Evolutionary conservation across 2,797 vertebrate genomes (phyloP).

Genomic region (Varecia variegata): DNA sequence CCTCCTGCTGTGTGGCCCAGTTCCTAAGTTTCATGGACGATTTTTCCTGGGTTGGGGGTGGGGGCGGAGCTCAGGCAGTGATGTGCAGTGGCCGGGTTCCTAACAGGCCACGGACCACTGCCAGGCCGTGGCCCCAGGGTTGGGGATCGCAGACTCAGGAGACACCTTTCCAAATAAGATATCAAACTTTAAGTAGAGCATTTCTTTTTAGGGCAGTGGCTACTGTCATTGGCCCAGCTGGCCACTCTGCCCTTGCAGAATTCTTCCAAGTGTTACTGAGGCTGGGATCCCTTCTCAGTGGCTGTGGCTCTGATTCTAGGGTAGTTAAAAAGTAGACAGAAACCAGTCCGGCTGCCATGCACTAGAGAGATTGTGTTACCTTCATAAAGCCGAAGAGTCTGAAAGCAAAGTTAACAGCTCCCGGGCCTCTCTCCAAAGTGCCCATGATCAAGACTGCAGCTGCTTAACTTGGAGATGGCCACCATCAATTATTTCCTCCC

Average conservation of each 20-base stretch:
- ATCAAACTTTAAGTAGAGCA: not conserved
- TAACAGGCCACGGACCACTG: no score
- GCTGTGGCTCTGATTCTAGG: not conserved
- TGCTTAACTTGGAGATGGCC: not conserved
- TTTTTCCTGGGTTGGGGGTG: no score
- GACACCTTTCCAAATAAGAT: slow-evolving; percentile 52
- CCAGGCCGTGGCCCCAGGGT: no score
- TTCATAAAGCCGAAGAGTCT: not conserved
- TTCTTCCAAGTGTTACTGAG: not conserved
- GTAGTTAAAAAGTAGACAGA: not conserved
- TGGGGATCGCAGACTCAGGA: not conserved
- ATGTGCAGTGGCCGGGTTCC: no score
- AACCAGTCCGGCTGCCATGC: not conserved
- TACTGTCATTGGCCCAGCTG: not conserved
- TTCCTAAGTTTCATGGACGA: no score
- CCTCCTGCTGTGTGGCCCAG: no score
- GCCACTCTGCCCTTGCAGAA: not conserved
- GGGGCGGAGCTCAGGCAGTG: no score
- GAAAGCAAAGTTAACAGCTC: not conserved
- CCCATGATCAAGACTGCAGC: not conserved
- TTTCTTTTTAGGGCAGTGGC: not conserved
- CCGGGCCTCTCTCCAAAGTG: not conserved
- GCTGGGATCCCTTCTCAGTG: not conserved
- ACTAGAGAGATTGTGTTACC: not conserved
- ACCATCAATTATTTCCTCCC: not conserved